Evolutionary conservation across 2,888 invertebrate species (phyloP).

Genomic region (Cantharis rufa): DNA sequence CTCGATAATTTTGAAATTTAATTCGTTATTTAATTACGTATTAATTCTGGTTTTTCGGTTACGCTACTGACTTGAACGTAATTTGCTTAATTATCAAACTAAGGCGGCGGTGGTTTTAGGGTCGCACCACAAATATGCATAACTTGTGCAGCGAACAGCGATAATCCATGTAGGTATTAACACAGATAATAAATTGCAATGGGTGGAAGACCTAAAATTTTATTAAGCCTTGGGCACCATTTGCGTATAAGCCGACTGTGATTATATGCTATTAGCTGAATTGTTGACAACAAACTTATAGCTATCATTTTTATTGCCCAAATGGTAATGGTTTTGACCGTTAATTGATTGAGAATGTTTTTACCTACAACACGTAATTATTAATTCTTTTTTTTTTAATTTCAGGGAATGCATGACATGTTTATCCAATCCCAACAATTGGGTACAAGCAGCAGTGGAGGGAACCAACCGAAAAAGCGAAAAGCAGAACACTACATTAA

Average conservation of each 20-base stretch:
- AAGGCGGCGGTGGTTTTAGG: background rate
- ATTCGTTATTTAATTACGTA: background rate
- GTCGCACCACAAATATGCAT: background rate
- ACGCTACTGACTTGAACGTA: background rate
- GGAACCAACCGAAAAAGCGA: constrained; percentile 51
- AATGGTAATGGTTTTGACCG: too few relatives aligned
- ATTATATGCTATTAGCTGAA: background rate
- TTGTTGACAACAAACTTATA: background rate
- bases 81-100: background rate
- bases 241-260: background rate
- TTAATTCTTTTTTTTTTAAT: constrained; percentile 35
- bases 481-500: constrained; percentile 49
- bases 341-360: background rate
- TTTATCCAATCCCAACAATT: constrained; percentile 71
- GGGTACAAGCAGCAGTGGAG: constrained; percentile 57
- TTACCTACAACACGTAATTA: too few relatives aligned
- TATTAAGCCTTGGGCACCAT: background rate
- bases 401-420: constrained; percentile 86
- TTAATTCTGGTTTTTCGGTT: background rate
- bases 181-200: background rate
- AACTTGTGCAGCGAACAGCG: background rate
- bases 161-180: background rate
- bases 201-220: background rate
- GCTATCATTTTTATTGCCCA: too few relatives aligned
- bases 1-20: background rate